A percentile compares a stretch with the other conserved stretches of the same genome.
Evolutionary conservation across 2,888 invertebrate genomes (phyloP).

Genomic region (Pyrrhosoma nymphula): DNA sequence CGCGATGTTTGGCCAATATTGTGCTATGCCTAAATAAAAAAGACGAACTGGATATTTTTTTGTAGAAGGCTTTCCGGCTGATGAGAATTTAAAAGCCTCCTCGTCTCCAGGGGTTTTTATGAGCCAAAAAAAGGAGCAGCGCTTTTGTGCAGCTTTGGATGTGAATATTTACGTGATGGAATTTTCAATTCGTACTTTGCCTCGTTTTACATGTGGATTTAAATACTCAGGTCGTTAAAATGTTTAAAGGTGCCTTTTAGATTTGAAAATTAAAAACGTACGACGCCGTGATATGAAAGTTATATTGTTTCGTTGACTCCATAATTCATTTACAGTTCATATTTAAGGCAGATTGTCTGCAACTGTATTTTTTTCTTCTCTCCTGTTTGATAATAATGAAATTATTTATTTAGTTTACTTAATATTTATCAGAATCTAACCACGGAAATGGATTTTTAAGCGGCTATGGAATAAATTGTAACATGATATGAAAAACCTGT

Average conservation of each 20-base stretch:
- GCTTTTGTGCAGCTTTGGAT: background rate
- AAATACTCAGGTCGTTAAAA: background rate
- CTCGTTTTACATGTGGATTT: background rate
- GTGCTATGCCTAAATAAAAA: background rate
- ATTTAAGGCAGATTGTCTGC: no score
- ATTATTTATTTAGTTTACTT: no score
- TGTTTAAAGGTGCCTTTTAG: background rate
- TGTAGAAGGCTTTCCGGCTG: background rate
- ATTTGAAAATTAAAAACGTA: background rate
- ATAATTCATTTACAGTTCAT: no score
- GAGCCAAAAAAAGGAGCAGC: background rate
- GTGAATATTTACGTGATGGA: background rate
- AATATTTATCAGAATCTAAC: no score
- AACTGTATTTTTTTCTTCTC: no score
- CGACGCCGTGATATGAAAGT: background rate
- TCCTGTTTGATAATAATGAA: no score
- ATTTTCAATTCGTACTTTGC: background rate
- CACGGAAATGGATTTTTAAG: no score
- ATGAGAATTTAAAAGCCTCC: constrained; percentile 9
- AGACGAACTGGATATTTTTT: background rate
- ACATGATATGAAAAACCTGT: no score
- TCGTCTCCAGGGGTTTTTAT: background rate
- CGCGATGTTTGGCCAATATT: background rate
- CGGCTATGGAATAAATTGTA: no score
- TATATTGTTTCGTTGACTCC: no score